Percentiles rank a stretch among this genome's conserved stretches.
phyloP scores from a whole-genome alignment of 1,140 invertebrate genomes.

The Diorhabda carinulata region DNA sequence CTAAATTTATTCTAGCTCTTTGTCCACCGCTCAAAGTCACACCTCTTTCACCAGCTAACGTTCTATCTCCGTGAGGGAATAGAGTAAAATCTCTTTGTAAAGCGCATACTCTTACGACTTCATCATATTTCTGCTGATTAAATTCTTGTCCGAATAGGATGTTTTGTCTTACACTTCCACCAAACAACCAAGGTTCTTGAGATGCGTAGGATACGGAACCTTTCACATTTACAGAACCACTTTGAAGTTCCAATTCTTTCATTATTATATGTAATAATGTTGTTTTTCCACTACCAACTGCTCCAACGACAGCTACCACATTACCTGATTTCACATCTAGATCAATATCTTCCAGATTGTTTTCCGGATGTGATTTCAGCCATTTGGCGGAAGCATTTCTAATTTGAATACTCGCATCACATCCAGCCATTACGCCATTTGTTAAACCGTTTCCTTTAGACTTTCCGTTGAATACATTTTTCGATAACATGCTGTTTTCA shows the following conservation, averaged over 20 bases:
- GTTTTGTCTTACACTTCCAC: constrained; percentile 53
- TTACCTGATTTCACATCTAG: constrained; percentile 52
- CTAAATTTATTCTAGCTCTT: constrained; percentile 69
- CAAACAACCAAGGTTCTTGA: constrained; percentile 59
- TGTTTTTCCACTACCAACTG: constrained; percentile 71
- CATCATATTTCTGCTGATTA: constrained; percentile 54
- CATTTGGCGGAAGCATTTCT: constrained; percentile 33
- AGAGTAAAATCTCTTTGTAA: constrained; percentile 65
- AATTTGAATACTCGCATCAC: constrained; percentile 6
- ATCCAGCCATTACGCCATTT: background rate
- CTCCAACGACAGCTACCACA: constrained; percentile 63
- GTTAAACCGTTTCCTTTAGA: background rate
- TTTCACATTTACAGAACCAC: constrained; percentile 28
- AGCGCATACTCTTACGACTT: constrained; percentile 59
- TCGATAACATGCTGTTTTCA: background rate
- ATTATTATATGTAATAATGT: constrained; percentile 77
- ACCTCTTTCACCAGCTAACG: constrained; percentile 68
- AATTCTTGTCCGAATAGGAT: constrained; percentile 56
- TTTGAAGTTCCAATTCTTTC: constrained; percentile 65
- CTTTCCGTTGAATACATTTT: background rate
- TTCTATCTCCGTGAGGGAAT: constrained; percentile 48
- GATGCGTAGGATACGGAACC: constrained; percentile 59
- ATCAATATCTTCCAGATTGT: constrained; percentile 56
- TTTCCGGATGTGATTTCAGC: constrained; percentile 48
- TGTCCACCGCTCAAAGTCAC: constrained; percentile 84